phyloP scores from a whole-genome alignment of 2,888 invertebrate genomes.

The Drosophila koepferae region DNA sequence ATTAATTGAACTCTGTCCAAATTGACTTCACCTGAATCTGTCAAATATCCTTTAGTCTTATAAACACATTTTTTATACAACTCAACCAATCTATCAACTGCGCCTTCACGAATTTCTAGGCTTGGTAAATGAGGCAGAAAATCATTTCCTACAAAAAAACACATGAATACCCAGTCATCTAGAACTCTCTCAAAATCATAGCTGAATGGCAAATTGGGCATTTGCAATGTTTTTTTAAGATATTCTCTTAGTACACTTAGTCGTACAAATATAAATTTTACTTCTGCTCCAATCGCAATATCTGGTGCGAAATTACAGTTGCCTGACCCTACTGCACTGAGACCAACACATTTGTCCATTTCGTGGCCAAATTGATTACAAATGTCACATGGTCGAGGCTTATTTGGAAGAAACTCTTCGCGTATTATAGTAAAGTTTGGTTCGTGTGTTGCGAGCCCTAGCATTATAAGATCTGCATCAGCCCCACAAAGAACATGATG shows the following conservation, averaged over 20 bases:
- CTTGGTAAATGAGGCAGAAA: slow-evolving; percentile 99
- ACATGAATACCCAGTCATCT: slow-evolving; percentile 99
- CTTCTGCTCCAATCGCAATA: slow-evolving; percentile 89
- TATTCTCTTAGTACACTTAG: slow-evolving; percentile 97
- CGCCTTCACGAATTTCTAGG: slow-evolving; percentile 98
- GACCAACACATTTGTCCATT: slow-evolving; percentile 95
- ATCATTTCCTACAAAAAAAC: slow-evolving; percentile 99
- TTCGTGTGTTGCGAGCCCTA: slow-evolving; percentile 99
- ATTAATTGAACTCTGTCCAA: slow-evolving; percentile 97
- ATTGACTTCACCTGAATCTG: slow-evolving; percentile 97
- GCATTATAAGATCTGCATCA: slow-evolving; percentile 99
- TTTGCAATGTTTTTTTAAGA: slow-evolving; percentile 93
- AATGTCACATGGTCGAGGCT: slow-evolving; percentile 97
- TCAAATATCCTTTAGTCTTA: slow-evolving; percentile 97
- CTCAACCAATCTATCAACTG: slow-evolving; percentile 96
- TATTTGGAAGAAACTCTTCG: slow-evolving; percentile 99
- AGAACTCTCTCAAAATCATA: slow-evolving; percentile 98
- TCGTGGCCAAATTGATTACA: slow-evolving; percentile 97
- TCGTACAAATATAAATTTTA: slow-evolving; percentile 96
- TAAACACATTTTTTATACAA: slow-evolving; percentile 97
- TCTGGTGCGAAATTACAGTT: slow-evolving; percentile 85
- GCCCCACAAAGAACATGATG: slow-evolving; percentile 99
- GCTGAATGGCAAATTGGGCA: slow-evolving; percentile 96
- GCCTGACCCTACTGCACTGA: slow-evolving; percentile 87
- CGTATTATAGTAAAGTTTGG: slow-evolving; percentile 99